phyloP scores from a whole-genome alignment of 2,888 invertebrate genomes.

The Diarsia dahlii region DNA sequence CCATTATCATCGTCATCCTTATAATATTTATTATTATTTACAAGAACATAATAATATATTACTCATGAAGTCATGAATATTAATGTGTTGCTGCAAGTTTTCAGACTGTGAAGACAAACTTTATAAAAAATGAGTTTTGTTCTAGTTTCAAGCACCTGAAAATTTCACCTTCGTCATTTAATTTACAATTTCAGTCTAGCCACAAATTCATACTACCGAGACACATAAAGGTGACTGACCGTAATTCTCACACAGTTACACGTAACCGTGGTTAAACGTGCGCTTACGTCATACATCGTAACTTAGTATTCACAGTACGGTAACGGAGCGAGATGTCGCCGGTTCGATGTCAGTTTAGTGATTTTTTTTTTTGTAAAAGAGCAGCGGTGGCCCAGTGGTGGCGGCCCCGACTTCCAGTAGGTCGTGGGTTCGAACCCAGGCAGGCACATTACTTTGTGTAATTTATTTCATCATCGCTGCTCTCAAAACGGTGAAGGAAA shows the following conservation, averaged over 20 bases:
- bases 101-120: not conserved
- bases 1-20: too few relatives aligned
- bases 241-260: constrained; percentile 4
- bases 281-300: constrained; percentile 38
- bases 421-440: too few relatives aligned
- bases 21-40: too few relatives aligned
- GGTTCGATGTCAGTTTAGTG: constrained; percentile 21
- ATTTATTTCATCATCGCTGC: too few relatives aligned
- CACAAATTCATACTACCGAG: not conserved
- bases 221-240: constrained; percentile 38
- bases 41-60: too few relatives aligned
- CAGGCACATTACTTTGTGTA: too few relatives aligned
- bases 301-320: constrained; percentile 42
- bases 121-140: not conserved
- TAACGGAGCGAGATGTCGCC: constrained; percentile 36
- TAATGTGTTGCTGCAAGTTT: not conserved
- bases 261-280: constrained; percentile 21
- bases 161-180: not conserved
- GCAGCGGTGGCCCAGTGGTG: too few relatives aligned
- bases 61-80: not conserved
- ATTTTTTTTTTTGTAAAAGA: not conserved
- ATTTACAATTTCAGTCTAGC: not conserved
- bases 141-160: not conserved
- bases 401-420: too few relatives aligned
- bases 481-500: too few relatives aligned